Evolutionary conservation across 2,797 vertebrate genomes (phyloP).

Genomic region (Perodicticus potto): DNA sequence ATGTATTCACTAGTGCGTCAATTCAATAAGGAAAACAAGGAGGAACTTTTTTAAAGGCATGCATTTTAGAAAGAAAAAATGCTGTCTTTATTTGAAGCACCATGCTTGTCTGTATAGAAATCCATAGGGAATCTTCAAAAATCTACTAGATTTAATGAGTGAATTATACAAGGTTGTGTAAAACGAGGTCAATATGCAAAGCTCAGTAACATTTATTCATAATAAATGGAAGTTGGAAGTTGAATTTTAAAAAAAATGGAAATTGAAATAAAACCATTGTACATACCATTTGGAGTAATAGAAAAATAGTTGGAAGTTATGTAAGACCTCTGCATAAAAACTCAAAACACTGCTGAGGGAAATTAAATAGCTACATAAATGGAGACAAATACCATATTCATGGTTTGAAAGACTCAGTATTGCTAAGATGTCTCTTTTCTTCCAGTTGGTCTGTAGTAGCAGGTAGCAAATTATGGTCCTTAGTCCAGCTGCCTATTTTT

Average conservation of each 20-base stretch:
- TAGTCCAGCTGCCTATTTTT: not conserved
- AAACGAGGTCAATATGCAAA: not conserved
- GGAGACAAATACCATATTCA: not conserved
- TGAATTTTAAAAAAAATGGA: not conserved
- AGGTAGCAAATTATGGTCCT: not conserved
- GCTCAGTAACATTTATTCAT: not conserved
- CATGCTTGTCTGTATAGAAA: not conserved
- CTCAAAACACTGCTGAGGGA: constrained; percentile 7
- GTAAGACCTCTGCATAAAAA: not conserved
- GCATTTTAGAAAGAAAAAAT: not conserved
- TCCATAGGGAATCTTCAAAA: not conserved
- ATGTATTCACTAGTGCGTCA: not conserved
- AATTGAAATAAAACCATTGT: constrained; percentile 18
- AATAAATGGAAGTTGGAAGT: no score
- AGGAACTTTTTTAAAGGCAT: not conserved
- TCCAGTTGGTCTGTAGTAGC: fast-evolving
- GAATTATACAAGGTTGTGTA: not conserved
- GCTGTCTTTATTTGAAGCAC: not conserved
- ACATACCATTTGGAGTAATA: not conserved
- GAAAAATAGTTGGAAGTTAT: not conserved
- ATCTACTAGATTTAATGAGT: not conserved
- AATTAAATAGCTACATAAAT: not conserved
- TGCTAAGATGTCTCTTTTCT: not conserved
- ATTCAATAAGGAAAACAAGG: not conserved
- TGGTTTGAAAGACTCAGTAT: not conserved